Percentiles rank a stretch among this genome's conserved stretches.
Conservation (phyloP, 2,888 invertebrate genomes). For the Eupithecia subfuscata region DNA sequence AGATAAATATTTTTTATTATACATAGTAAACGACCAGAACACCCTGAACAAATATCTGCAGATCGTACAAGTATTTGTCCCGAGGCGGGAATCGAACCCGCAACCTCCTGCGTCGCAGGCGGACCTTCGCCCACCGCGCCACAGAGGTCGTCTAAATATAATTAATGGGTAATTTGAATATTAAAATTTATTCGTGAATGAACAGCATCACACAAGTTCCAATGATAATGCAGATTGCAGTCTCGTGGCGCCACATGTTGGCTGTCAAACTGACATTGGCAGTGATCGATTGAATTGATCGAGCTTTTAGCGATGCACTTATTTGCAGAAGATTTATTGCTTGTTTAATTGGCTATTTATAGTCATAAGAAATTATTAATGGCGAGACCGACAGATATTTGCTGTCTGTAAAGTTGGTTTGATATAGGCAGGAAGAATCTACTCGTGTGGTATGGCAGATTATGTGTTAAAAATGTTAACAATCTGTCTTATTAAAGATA, state of each 20-base stretch:
- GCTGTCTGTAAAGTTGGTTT: background rate
- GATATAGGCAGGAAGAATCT: background rate
- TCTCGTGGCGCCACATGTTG: constrained; percentile 30
- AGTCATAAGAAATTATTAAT: background rate
- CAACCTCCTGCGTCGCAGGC: too few species aligned
- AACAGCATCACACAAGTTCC: background rate
- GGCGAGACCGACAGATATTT: background rate
- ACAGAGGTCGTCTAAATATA: too few species aligned
- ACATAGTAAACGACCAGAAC: too few species aligned
- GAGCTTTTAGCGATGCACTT: constrained; percentile 16
- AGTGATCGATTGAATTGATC: constrained; percentile 22
- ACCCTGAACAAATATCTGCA: too few species aligned
- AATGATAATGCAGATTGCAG: background rate
- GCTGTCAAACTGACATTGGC: constrained; percentile 35
- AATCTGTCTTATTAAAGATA: background rate
- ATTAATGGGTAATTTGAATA: background rate
- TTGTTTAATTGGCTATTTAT: constrained; percentile 13
- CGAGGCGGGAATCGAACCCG: too few species aligned
- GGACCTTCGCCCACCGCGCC: too few species aligned
- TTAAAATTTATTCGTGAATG: background rate
- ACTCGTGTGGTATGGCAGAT: background rate
- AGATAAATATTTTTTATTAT: too few species aligned
- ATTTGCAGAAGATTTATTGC: constrained; percentile 16
- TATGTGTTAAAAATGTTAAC: background rate
- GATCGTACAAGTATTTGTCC: too few species aligned